phyloP scores from a whole-genome alignment of 2,113 vertebrate genomes.

The Myotis davidii region DNA sequence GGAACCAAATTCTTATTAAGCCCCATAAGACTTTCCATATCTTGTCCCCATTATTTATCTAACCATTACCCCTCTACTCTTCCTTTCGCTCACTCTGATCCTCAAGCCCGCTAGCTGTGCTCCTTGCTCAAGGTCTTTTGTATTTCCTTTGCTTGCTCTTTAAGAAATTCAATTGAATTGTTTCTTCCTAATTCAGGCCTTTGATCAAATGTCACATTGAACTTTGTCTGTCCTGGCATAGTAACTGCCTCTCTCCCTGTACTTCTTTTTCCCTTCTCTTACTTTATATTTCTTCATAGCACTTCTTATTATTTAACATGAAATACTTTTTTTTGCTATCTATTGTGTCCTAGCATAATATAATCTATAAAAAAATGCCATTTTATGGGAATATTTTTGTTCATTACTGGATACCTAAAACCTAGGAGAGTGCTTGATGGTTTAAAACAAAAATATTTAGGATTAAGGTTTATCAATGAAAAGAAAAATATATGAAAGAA shows the following conservation, averaged over 20 bases:
- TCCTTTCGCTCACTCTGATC: background rate
- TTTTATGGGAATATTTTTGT: background rate
- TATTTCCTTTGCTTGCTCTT: background rate
- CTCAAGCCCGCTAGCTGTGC: background rate
- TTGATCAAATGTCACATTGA: background rate
- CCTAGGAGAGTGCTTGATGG: background rate
- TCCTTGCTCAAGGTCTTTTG: background rate
- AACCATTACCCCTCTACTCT: background rate
- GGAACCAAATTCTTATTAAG: background rate
- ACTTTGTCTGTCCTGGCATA: background rate
- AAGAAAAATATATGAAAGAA: background rate
- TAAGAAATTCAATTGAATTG: background rate
- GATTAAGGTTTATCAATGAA: background rate
- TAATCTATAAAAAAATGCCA: background rate
- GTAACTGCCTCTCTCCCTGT: background rate
- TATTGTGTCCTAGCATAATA: background rate
- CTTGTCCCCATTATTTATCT: background rate
- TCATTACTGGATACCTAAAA: background rate
- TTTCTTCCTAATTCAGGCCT: background rate
- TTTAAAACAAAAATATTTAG: background rate
- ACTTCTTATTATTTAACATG: background rate
- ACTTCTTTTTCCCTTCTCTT: background rate
- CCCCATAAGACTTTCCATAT: background rate
- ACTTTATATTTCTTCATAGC: background rate
- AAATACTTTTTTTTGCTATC: background rate